Percentiles rank a stretch among this genome's conserved stretches.
These are phyloP conservation scores for Neomonachus schauinslandi DNA, from an alignment of 2,113 vertebrate species.

Conservation along the genomic window DNA sequence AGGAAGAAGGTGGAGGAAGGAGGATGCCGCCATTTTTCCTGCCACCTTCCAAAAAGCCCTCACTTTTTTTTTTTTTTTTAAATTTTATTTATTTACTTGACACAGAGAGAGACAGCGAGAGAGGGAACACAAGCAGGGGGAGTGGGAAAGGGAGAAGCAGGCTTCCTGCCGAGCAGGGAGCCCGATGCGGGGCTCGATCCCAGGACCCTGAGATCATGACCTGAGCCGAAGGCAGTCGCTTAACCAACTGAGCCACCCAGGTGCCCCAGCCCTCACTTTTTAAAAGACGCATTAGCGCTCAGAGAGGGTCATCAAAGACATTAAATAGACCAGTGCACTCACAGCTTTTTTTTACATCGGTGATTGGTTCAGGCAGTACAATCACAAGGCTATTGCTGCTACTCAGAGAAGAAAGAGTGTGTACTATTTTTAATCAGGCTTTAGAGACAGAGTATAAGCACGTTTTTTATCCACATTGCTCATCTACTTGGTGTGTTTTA, in stretches of 20 bases:
- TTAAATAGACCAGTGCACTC: neutral
- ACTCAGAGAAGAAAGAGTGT: neutral
- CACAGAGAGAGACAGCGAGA: no score
- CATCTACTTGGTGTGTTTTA: neutral
- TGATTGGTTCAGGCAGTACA: neutral
- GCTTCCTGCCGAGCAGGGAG: no score
- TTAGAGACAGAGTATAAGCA: neutral
- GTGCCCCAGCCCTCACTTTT: neutral
- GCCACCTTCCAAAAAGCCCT: neutral
- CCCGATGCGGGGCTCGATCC: no score
- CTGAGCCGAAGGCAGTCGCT: no score
- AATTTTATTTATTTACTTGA: no score
- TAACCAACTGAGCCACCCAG: no score
- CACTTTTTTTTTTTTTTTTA: no score
- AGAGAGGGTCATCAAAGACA: neutral
- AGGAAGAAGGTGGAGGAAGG: neutral
- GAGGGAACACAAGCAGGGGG: no score
- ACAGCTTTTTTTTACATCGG: neutral
- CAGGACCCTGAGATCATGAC: no score
- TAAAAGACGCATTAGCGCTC: neutral
- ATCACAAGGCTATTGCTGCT: neutral
- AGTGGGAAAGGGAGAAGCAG: no score
- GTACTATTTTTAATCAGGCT: constrained; percentile 1
- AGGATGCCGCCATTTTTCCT: fast-evolving
- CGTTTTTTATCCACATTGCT: neutral